These are phyloP conservation scores for Sebastes cheni DNA, from an alignment of 2,797 vertebrate genomes.

Conservation along the genomic window DNA sequence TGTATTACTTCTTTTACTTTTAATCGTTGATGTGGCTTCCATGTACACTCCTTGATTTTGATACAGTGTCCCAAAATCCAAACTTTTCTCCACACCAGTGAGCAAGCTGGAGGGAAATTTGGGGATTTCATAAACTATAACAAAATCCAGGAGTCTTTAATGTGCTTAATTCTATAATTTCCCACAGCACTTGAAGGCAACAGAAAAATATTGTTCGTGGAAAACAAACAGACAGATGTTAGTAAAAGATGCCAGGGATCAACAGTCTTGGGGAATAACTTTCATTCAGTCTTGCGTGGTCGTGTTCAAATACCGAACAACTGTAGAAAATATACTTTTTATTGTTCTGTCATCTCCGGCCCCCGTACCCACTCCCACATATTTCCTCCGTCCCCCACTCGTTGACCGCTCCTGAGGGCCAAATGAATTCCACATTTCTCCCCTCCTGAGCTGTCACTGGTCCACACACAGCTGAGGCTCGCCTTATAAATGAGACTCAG, in stretches of 20 bases:
- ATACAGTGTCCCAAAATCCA: background rate
- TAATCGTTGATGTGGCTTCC: background rate
- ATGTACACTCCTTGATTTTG: background rate
- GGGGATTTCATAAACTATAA: background rate
- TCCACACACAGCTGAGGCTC: slow-evolving; percentile 86
- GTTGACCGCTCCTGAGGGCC: slow-evolving; percentile 75
- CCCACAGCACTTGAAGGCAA: slow-evolving; percentile 16
- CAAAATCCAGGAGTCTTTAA: background rate
- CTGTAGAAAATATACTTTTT: slow-evolving; percentile 37
- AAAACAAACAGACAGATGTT: slow-evolving; percentile 13
- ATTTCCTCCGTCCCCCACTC: slow-evolving; percentile 34
- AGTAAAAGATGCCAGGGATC: slow-evolving; percentile 15
- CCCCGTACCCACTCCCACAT: slow-evolving; percentile 48
- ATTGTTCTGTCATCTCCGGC: slow-evolving; percentile 36
- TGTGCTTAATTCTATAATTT: background rate
- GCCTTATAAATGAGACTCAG: slow-evolving; percentile 86
- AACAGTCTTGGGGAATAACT: slow-evolving; percentile 2
- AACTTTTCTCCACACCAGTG: background rate
- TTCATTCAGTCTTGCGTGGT: slow-evolving; percentile 5
- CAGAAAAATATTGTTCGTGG: background rate
- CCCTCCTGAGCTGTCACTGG: slow-evolving; percentile 86
- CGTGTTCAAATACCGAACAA: slow-evolving; percentile 32
- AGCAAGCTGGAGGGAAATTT: background rate
- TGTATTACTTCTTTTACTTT: background rate
- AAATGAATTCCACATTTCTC: slow-evolving; percentile 92